Evolutionary conservation across 2,113 vertebrate species (phyloP), one percentile per base, ranked within the genome.

Genomic region (Tupaia chinensis): DNA sequence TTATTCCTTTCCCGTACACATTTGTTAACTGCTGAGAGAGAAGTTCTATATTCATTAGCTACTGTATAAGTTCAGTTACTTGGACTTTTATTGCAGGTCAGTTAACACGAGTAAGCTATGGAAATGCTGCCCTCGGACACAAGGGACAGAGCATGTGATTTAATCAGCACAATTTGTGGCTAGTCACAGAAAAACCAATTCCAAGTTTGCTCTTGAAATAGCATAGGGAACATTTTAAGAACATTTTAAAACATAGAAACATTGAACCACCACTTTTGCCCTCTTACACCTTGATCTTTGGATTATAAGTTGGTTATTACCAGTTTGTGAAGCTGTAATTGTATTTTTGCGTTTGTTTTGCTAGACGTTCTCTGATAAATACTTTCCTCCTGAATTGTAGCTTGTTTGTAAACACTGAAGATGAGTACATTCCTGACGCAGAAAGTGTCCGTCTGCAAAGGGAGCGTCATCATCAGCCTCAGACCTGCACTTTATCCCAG

Each of bases 351-450:
- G 25, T 95, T 72, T 27, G 23, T 79, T 93, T 87, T 74, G 12
- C 19, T 68, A 72, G 78, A 56, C 10, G 0, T 2, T 29, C 61
- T 76, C 89, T 96, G 89, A 65, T 97, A 78, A 96, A 27, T 34
- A n/a, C 34, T 96, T 32, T 95, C 65, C 29, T 14, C 80, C 73
- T 58, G 25, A 19, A 61, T 14, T 93, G 89, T 98, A 99, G 99
- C 98, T 98, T 99, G 98, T 99, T 99, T 96, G 98, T 99, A 92
- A 99, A 99, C 96, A 99, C 99, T 0, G 99, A 99, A 96, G 99
- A 99, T 72, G 99, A 99, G 95, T 99, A 99, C 88, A 99, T 99
- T 93, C 99, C 99, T 9, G 99, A 99, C 85, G 99, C 99, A 0
- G 99, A 99, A 97, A 99, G 99, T 0, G 99, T 99, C 93, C 99